A percentile compares a stretch with the other conserved stretches of the same genome.
Evolutionary conservation across 2,797 vertebrate species (phyloP).

Genomic region (Trachops cirrhosus): DNA sequence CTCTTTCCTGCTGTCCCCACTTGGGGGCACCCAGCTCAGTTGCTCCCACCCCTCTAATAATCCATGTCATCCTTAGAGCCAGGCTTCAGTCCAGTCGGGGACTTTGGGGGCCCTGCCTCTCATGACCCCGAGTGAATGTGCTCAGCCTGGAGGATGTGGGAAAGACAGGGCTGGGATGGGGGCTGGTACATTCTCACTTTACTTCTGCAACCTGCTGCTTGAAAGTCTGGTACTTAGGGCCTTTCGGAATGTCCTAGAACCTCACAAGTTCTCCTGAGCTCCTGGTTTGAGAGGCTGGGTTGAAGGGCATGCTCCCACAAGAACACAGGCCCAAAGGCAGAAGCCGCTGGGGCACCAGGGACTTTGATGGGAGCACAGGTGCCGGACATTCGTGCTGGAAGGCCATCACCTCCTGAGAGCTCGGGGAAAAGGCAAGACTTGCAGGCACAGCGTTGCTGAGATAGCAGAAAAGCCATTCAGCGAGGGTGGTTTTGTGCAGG

Average conservation of each 20-base stretch:
- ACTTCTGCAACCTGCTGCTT: not conserved
- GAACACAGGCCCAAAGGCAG: not conserved
- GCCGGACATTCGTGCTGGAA: not conserved
- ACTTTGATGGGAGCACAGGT: not conserved
- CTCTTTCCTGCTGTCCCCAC: not conserved
- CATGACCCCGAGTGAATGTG: not conserved
- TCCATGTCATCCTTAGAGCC: not conserved
- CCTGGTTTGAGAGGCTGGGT: not conserved
- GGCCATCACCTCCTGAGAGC: not conserved
- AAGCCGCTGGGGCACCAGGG: not conserved
- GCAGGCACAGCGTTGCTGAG: no score
- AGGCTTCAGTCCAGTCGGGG: rapidly evolving
- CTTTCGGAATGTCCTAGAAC: not conserved
- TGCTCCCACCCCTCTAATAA: not conserved
- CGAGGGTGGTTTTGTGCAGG: not conserved
- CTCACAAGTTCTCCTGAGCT: not conserved
- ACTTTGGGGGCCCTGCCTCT: not conserved
- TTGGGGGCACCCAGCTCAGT: not conserved
- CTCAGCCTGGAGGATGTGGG: not conserved
- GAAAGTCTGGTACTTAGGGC: not conserved
- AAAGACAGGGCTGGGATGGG: not conserved
- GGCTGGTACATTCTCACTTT: not conserved
- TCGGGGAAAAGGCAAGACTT: not conserved
- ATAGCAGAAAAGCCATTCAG: not conserved
- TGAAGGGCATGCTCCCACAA: not conserved